Base-by-base conservation (phyloP, 2,113 vertebrate genomes). In the Thermophis baileyi region DNA sequence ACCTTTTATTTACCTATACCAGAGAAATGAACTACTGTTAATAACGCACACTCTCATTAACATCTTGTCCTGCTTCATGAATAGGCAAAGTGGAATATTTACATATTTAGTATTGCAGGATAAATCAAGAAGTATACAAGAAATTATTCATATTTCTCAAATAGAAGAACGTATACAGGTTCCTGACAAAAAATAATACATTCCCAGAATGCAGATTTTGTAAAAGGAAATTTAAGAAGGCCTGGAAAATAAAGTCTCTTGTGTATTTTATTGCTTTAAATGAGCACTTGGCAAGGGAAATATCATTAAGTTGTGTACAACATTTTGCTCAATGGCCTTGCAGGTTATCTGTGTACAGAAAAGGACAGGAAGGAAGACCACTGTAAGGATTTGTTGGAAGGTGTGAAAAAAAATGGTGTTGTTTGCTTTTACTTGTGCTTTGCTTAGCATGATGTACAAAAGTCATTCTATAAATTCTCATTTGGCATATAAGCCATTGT, bases 241-340 rank as follows among this genome's bases (percentile, higher is more conserved):
- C 69, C 54, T 8, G n/a, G 50, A 46, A 35, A 30, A 54, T 51
- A 16, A 22, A 40, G n/a, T 35, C 1, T 4, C 50, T 30, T 46
- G 16, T 55, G 25, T 14, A 54, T 20, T 40, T 30, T 51, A 47
- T 1, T 55, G 40, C 1, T 40, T 40, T 86, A 63, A 6, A 90
- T 90, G 44, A 90, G 27, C 8, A 47, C 1, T 4, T 20, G 24
- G 24, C 9, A 6, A 30, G 3, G 14, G 14, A 55, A 8, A n/a
- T 49, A 10, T 57, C 27, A 47, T 30, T 47, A 87, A 6, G 20
- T 49, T 74, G 57, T 30, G n/a, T 5, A 51, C 81, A 51, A 18
- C 6, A 0, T 3, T 16, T 85, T 54, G 44, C 0, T 0, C n/a
- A 27, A 1, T 53, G 49, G 35, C 18, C 25, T 27, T 18, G 8